A percentile compares a stretch with the other conserved stretches of the same genome.
Conservation (phyloP, 2,113 vertebrate species). For the Plestiodon gilberti region DNA sequence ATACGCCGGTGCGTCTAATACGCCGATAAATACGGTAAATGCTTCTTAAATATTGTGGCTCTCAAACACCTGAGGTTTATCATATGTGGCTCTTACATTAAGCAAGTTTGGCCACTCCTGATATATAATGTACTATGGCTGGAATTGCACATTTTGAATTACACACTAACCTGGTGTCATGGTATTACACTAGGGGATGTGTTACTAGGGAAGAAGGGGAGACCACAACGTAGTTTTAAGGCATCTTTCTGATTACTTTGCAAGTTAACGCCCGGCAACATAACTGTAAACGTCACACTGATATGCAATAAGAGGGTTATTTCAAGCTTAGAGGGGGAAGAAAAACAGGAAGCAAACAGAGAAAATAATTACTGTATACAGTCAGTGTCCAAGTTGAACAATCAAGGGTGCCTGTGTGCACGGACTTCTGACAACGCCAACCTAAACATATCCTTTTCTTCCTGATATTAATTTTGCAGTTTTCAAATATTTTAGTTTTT, state of each 20-base stretch:
- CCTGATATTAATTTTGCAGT: not conserved
- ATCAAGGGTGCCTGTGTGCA: not conserved
- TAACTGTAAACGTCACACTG: not conserved
- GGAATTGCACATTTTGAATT: not conserved
- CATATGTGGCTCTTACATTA: no score
- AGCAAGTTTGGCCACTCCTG: no score
- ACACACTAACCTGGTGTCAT: not conserved
- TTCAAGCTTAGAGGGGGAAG: not conserved
- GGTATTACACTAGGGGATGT: not conserved
- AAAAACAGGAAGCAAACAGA: constrained; percentile 25
- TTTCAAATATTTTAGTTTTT: not conserved
- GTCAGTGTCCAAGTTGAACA: constrained; percentile 32
- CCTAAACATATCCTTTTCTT: not conserved
- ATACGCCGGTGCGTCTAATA: no score
- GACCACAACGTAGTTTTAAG: not conserved
- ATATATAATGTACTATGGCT: not conserved
- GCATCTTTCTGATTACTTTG: not conserved
- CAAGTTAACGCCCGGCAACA: not conserved
- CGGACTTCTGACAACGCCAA: constrained; percentile 4
- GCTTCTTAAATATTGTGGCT: no score
- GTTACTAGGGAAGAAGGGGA: not conserved
- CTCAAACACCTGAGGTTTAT: no score
- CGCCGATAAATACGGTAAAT: no score
- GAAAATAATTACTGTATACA: constrained; percentile 23
- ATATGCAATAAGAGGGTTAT: not conserved